Evolutionary conservation across 2,888 invertebrate species (phyloP).

Genomic region (Leucophenga maculata): DNA sequence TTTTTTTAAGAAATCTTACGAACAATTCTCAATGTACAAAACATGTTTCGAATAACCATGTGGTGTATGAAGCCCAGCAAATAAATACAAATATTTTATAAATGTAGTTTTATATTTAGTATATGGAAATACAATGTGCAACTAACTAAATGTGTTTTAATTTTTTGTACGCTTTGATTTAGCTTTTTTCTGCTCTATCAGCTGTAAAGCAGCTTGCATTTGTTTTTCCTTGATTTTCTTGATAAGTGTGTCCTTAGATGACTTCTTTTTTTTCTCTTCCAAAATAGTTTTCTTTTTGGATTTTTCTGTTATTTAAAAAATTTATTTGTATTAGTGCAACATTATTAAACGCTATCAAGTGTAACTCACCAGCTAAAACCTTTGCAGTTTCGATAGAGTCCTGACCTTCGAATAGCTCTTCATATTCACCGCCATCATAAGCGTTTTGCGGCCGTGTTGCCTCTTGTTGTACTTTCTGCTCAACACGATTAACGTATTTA

Average conservation of each 20-base stretch:
- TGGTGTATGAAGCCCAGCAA: no score
- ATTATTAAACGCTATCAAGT: not conserved
- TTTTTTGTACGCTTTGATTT: slow-evolving; percentile 54
- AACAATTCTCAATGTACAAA: slow-evolving; percentile 49
- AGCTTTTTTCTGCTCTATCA: slow-evolving; percentile 64
- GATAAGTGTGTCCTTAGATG: slow-evolving; percentile 55
- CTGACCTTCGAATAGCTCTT: slow-evolving; percentile 82
- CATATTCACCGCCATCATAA: slow-evolving; percentile 81
- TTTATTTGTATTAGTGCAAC: not conserved
- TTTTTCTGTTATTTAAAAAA: slow-evolving; percentile 36
- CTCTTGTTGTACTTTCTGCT: slow-evolving; percentile 84
- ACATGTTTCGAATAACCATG: not conserved
- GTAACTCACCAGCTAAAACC: slow-evolving; percentile 71
- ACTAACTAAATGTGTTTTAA: slow-evolving; percentile 22
- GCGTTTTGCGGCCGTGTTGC: slow-evolving; percentile 81
- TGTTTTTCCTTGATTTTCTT: slow-evolving; percentile 68
- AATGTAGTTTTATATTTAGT: slow-evolving; percentile 38
- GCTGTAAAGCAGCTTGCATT: slow-evolving; percentile 56
- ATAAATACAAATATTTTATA: slow-evolving; percentile 31
- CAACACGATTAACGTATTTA: slow-evolving; percentile 84
- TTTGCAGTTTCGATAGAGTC: slow-evolving; percentile 77
- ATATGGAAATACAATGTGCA: slow-evolving; percentile 37
- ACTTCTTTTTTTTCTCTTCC: slow-evolving; percentile 47
- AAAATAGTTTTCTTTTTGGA: slow-evolving; percentile 50
- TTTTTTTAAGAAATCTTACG: not conserved